A percentile compares a stretch with the other conserved stretches of the same genome.
Evolutionary conservation across 2,113 vertebrate species (phyloP).

Genomic region (Psophia crepitans): DNA sequence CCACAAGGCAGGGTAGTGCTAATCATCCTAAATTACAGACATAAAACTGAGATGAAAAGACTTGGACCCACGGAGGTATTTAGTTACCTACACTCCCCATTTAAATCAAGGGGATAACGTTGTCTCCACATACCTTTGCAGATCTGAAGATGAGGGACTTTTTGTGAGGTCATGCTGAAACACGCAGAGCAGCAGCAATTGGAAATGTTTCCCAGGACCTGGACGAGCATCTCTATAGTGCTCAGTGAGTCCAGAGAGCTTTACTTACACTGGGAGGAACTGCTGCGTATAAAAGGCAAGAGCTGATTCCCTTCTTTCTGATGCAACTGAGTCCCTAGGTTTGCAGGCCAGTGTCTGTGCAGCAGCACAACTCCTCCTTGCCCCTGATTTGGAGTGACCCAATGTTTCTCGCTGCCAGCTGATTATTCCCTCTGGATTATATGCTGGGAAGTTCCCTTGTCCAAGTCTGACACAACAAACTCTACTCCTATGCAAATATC

Average conservation of each 20-base stretch:
- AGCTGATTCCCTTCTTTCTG: neutral
- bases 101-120: neutral
- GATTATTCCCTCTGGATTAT: neutral
- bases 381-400: neutral
- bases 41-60: neutral
- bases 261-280: neutral
- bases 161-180: neutral
- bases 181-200: accelerated
- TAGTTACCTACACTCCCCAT: neutral
- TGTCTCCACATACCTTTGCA: neutral
- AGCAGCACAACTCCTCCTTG: neutral
- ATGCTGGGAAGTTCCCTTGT: neutral
- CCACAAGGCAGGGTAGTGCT: neutral
- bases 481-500: neutral
- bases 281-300: neutral
- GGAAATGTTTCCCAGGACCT: neutral
- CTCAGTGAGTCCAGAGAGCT: neutral
- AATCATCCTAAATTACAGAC: neutral
- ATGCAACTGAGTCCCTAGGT: neutral
- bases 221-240: neutral
- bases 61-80: neutral
- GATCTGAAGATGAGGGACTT: neutral
- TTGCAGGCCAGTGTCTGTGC: neutral
- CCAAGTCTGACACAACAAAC: neutral
- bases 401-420: neutral